Evolutionary conservation across 2,888 invertebrate genomes (phyloP).

Genomic region (Drosophila meridionalis): DNA sequence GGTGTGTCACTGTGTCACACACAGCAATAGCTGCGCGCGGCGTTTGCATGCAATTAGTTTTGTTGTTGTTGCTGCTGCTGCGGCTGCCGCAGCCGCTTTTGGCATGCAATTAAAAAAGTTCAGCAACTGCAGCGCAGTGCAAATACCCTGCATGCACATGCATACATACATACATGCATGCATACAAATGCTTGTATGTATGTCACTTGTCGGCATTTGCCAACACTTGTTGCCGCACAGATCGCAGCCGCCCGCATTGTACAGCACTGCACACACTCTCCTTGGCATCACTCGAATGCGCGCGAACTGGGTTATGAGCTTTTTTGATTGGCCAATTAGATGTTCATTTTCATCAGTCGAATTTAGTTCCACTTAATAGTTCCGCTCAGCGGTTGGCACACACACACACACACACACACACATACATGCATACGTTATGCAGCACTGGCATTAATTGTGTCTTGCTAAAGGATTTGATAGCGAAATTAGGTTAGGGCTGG

Average conservation of each 20-base stretch:
- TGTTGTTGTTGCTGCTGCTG: conserved; percentile 11
- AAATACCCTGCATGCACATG: conserved; percentile 45
- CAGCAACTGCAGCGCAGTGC: conserved; percentile 62
- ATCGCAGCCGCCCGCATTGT: conserved; percentile 8
- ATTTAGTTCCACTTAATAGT: conserved; percentile 11
- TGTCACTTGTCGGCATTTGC: background rate
- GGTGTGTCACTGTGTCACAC: conserved; percentile 79
- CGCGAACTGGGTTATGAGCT: conserved; percentile 2
- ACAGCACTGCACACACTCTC: conserved; percentile 32
- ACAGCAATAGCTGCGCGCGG: conserved; percentile 52
- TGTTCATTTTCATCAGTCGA: conserved; percentile 5
- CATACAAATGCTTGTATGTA: background rate
- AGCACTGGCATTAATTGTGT: background rate
- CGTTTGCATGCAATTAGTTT: conserved; percentile 59
- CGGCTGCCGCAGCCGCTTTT: conserved; percentile 30
- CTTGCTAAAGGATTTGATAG: background rate
- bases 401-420: background rate
- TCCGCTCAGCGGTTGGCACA: background rate
- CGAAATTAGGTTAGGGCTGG: conserved; percentile 2
- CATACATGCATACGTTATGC: background rate
- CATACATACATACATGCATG: background rate
- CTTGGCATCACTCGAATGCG: background rate
- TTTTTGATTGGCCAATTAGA: conserved; percentile 12
- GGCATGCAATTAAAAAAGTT: conserved; percentile 52
- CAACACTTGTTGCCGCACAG: conserved; percentile 40